Base-by-base conservation (phyloP, 2,888 invertebrate genomes). In the Drosophila engyochracea region DNA sequence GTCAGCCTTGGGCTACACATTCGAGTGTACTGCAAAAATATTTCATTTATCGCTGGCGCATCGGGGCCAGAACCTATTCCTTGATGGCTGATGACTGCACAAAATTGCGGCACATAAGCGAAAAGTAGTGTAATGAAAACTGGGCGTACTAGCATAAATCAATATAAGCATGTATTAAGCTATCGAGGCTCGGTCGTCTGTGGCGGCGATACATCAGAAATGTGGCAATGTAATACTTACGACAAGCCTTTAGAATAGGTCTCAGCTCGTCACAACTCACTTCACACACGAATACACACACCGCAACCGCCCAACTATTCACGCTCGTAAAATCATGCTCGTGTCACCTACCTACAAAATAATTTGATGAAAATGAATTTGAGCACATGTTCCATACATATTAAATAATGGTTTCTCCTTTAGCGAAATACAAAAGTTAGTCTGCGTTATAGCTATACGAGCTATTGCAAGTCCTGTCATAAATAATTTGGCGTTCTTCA, bases 101-200 rank as follows among this genome's bases (percentile, higher is more conserved):
- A 79, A 76, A 79, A 75, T 70, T 81, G 55, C 60, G 47, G 53
- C 64, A 64, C 59, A 53, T 59, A 79, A 74, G 69, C 65, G 55
- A 63, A 77, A 85, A 79, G 69, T 65, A 76, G 62, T 83, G 67
- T 69, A 82, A 82, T 84, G 73, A 82, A 86, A 89, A 70, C 76
- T 75, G 59, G 64, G 70, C 60, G 69, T 69, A 39, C 39, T 68
- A 87, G 59, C 81, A 82, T 77, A 85, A 89, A 91, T 89, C 87
- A 85, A 87, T 87, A 89, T 31, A 71, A 25, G 49, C 49, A 44
- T 49, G 19, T 55, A 5, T 3, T 28, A 35, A 55, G 7, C 35
- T 47, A 30, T 14, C 1, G 9, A 19, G 35, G 22, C 10, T n/a
- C 19, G 2, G 3, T 19, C 10, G 33, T 12, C 22, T 44, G 44